phyloP scores from a whole-genome alignment of 2,113 vertebrate genomes.

The Ahaetulla prasina region DNA sequence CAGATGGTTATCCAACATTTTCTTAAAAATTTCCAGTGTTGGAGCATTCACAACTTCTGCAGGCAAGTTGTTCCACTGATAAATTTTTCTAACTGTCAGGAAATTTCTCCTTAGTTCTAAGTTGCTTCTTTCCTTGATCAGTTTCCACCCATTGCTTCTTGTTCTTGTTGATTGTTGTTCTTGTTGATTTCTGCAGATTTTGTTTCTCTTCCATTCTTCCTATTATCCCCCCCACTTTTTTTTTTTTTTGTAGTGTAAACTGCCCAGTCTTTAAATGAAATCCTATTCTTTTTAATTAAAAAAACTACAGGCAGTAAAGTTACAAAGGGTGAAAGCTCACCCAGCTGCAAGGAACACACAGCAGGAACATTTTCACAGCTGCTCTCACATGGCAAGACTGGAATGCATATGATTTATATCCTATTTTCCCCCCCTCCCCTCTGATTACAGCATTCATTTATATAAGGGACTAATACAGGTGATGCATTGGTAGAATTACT shows the following conservation, averaged over 20 bases:
- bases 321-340: not conserved
- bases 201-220: not conserved
- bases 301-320: not conserved
- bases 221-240: not conserved
- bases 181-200: not conserved
- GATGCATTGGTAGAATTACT: not conserved
- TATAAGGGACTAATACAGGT: not conserved
- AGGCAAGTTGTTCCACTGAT: no score
- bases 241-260: not conserved
- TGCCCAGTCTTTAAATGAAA: not conserved
- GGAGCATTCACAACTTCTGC: no score
- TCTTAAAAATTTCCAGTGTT: no score
- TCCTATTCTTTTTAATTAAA: not conserved
- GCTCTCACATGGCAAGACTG: not conserved
- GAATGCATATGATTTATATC: not conserved
- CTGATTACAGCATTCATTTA: not conserved
- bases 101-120: no score
- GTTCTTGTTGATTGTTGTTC: no score
- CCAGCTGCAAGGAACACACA: not conserved
- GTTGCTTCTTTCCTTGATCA: no score
- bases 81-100: no score
- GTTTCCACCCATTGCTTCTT: no score
- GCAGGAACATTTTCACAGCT: not conserved
- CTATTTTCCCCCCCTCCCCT: rapidly evolving
- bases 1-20: no score